phyloP scores from a whole-genome alignment of 2,888 invertebrate genomes.

The Thera obeliscata region DNA sequence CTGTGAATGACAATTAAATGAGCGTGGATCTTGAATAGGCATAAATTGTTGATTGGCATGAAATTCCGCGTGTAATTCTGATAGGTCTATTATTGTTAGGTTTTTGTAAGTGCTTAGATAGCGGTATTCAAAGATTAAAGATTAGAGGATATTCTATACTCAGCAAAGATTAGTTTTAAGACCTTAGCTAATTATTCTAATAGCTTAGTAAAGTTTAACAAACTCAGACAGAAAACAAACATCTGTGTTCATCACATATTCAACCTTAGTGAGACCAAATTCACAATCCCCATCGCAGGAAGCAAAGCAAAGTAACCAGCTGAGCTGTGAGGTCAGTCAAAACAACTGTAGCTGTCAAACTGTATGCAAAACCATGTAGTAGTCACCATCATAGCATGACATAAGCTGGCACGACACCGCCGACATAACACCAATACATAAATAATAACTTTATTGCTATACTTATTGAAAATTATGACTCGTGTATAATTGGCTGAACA shows the following conservation, averaged over 20 bases:
- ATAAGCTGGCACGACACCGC: slow-evolving; percentile 32
- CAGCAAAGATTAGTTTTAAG: too few relatives aligned
- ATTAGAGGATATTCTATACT: background rate
- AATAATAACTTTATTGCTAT: slow-evolving; percentile 34
- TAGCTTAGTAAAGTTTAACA: too few relatives aligned
- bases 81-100: background rate
- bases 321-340: too few relatives aligned
- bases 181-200: too few relatives aligned
- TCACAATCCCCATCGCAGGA: too few relatives aligned
- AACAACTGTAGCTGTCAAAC: background rate
- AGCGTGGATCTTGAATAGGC: slow-evolving; percentile 20
- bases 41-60: slow-evolving; percentile 29
- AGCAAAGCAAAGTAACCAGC: too few relatives aligned
- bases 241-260: too few relatives aligned
- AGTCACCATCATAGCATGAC: slow-evolving; percentile 21
- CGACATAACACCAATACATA: slow-evolving; percentile 27
- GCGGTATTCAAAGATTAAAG: background rate
- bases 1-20: slow-evolving; percentile 23
- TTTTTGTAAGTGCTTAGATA: background rate
- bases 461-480: slow-evolving; percentile 35
- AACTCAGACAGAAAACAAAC: too few relatives aligned
- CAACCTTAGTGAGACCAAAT: too few relatives aligned
- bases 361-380: background rate
- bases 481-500: slow-evolving; percentile 29
- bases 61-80: slow-evolving; percentile 16